Base-by-base conservation (phyloP, 2,797 vertebrate species). In the Takifugu ocellatus region DNA sequence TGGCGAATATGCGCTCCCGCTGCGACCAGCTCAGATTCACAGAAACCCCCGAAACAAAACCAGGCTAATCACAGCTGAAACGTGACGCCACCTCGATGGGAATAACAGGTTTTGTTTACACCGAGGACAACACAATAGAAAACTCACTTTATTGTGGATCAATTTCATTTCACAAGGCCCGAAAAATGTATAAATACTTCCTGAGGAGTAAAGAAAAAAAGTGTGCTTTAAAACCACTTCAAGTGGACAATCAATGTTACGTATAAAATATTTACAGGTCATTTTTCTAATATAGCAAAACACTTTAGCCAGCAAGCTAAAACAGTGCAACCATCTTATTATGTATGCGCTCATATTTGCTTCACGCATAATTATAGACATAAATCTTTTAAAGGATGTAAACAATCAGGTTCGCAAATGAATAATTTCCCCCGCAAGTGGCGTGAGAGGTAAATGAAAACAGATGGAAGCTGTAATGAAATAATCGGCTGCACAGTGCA, bases 1-100 rank as follows among this genome's bases (percentile, higher is more conserved):
- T 59, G 77, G 68, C 71, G 55, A 56, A 64, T 79, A 81, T 81
- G 79, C 54, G 65, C 70, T 59, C 56, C 12, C 65, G 51, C 75
- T 74, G 70, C 65, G 77, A 73, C 78, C 70, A 68, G 65, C 44
- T 51, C 59, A 42, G 59, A 78, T 68, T 71, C 57, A 69, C 63
- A 73, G 57, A 59, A 67, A 52, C 39, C 50, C 39, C 66, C 67
- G 68, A 68, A 29, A 81, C 70, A 79, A 81, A 79, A 65, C 68
- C 54, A 31, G 45, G 56, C 47, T 47, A 75, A 62, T 67, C 61
- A 63, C 57, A 46, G 62, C 51, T 50, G 62, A 72, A 21, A 21
- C 21, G 21, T 21, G 21, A 21, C 21, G 21, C 21, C 21, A 21
- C 21, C 21, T 21, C 21, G 21, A 21, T 21, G 21, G 21, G 21